Evolutionary conservation across 2,113 vertebrate genomes (phyloP).

Genomic region (Python bivittatus): DNA sequence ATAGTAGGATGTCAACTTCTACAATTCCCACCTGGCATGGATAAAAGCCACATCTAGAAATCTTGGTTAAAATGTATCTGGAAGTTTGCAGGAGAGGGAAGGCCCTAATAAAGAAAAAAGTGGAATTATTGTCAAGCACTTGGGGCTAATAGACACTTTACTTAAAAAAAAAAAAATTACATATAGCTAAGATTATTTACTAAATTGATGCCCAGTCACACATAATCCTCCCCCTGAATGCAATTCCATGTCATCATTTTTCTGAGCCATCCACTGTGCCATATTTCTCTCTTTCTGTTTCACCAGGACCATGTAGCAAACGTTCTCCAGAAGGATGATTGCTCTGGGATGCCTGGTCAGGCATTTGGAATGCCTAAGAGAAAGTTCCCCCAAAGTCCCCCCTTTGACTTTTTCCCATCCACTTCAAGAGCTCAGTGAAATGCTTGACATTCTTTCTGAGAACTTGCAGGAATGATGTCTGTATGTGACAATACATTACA

Average conservation of each 20-base stretch:
- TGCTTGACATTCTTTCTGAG: slow-evolving; percentile 53
- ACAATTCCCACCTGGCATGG: not conserved
- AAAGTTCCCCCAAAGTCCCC: slow-evolving; percentile 63
- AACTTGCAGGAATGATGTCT: not conserved
- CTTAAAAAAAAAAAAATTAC: not conserved
- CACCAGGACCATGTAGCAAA: slow-evolving; percentile 43
- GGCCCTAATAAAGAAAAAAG: not conserved
- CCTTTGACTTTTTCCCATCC: slow-evolving; percentile 75
- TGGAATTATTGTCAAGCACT: not conserved
- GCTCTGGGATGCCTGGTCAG: slow-evolving; percentile 65
- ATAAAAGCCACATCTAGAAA: not conserved
- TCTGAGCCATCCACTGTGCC: slow-evolving; percentile 42
- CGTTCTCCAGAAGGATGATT: slow-evolving; percentile 59
- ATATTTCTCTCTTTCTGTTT: slow-evolving; percentile 52
- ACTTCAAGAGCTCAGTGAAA: slow-evolving; percentile 34
- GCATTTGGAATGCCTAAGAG: slow-evolving; percentile 65
- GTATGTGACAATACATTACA: slow-evolving; percentile 1
- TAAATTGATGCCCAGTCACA: not conserved
- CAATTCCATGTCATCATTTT: slow-evolving; percentile 31
- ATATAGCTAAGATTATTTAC: not conserved
- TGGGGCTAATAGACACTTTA: not conserved
- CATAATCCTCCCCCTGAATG: not conserved
- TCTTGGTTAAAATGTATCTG: not conserved
- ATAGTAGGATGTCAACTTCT: not conserved
- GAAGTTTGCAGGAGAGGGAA: not conserved